These are phyloP conservation scores for Forbesichthys agassizii DNA, from an alignment of 2,113 vertebrate species.

Conservation along the genomic window DNA sequence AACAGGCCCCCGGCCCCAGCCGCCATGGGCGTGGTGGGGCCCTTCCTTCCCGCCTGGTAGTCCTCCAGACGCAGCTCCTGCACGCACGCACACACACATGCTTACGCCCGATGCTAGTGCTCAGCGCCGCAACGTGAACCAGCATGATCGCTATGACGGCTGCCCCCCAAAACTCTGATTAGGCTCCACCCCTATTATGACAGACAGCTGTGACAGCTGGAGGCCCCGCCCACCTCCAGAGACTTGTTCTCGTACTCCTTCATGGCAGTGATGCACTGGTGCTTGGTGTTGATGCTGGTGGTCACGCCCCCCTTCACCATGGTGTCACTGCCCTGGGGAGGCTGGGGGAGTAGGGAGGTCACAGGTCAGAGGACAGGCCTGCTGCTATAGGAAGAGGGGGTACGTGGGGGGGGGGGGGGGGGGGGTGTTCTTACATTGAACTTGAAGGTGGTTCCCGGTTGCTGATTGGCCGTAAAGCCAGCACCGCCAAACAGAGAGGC, in stretches of 20 bases:
- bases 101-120: too few species aligned
- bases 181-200: too few species aligned
- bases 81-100: not conserved
- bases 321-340: slow-evolving; percentile 90
- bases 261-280: slow-evolving; percentile 99
- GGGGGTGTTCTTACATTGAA: slow-evolving; percentile 85
- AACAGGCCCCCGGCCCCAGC: slow-evolving; percentile 80
- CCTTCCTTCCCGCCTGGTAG: slow-evolving; percentile 93
- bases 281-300: slow-evolving; percentile 97
- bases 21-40: slow-evolving; percentile 87
- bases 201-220: too few species aligned
- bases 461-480: slow-evolving; percentile 85
- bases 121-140: too few species aligned
- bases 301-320: slow-evolving; percentile 97
- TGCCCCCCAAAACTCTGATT: too few species aligned
- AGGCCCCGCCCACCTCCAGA: slow-evolving; percentile 55
- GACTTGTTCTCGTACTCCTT: slow-evolving; percentile 94
- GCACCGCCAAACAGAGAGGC: slow-evolving; percentile 88
- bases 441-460: slow-evolving; percentile 90
- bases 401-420: too few species aligned
- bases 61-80: slow-evolving; percentile 85
- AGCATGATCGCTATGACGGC: too few species aligned
- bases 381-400: not conserved
- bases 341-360: slow-evolving; percentile 66
- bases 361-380: not conserved